Evolutionary conservation across 2,113 vertebrate genomes (phyloP).

Genomic region (Spilogale gracilis): DNA sequence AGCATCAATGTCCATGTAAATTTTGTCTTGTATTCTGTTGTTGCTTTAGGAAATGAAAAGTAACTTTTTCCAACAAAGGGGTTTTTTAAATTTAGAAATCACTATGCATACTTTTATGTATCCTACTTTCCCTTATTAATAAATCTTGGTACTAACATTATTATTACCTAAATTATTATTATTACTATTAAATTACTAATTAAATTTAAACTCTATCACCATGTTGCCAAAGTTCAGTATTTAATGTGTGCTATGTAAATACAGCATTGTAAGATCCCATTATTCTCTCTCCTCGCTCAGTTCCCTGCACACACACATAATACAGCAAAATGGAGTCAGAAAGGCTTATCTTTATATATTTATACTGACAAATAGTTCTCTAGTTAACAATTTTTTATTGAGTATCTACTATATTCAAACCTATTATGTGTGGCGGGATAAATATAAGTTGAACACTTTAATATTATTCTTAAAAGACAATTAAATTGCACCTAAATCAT

Average conservation of each 20-base stretch:
- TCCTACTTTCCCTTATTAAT: not conserved
- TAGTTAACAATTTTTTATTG: not conserved
- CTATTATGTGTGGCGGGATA: not conserved
- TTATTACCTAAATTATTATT: not conserved
- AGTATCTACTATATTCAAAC: not conserved
- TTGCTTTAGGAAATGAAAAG: constrained; percentile 10
- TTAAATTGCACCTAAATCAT: not conserved
- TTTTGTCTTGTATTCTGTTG: not conserved
- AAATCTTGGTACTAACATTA: not conserved
- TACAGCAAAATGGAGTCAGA: not conserved
- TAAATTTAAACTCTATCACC: not conserved
- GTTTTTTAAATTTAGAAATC: constrained; percentile 2
- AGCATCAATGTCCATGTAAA: not conserved
- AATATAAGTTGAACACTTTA: not conserved
- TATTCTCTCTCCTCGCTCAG: not conserved
- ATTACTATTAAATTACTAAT: not conserved
- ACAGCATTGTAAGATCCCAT: not conserved
- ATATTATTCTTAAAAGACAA: not conserved
- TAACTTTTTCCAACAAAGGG: not conserved
- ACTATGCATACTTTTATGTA: not conserved
- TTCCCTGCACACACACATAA: not conserved
- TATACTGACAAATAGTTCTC: not conserved
- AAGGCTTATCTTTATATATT: not conserved
- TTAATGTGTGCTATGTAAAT: not conserved
- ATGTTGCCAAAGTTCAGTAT: not conserved